Conservation (phyloP, 2,888 invertebrate genomes). For the Sesamia inferens region DNA sequence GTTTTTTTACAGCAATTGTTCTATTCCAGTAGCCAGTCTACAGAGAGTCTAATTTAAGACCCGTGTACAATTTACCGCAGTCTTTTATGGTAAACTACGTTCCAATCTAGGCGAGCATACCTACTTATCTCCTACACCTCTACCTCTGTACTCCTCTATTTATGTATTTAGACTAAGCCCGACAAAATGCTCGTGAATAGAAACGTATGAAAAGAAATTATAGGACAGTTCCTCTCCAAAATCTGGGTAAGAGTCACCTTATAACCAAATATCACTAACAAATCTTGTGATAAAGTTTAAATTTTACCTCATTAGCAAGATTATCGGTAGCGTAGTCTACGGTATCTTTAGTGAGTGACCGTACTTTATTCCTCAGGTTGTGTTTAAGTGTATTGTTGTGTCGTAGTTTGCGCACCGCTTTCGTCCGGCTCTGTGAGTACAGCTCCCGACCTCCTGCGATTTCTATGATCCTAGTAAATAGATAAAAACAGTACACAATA, state of each 20-base stretch:
- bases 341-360: slow-evolving; percentile 81
- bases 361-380: slow-evolving; percentile 86
- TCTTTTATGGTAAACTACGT: neutral
- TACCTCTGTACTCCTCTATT: too few species aligned
- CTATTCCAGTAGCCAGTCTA: neutral
- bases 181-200: neutral
- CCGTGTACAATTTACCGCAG: neutral
- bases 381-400: slow-evolving; percentile 88
- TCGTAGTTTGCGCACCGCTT: slow-evolving; percentile 93
- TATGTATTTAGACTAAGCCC: neutral
- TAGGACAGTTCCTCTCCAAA: neutral
- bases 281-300: too few species aligned
- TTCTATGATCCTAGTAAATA: slow-evolving; percentile 86
- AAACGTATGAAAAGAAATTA: neutral
- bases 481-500: neutral
- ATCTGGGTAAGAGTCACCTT: neutral
- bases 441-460: slow-evolving; percentile 96
- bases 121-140: too few species aligned
- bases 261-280: neutral
- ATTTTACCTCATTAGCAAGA: slow-evolving; percentile 80
- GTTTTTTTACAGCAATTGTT: neutral
- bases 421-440: slow-evolving; percentile 95
- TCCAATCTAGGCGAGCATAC: neutral
- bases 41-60: too few species aligned
- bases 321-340: slow-evolving; percentile 81